Base-by-base conservation (phyloP, 2,113 vertebrate genomes). In the Tringa solitaria region DNA sequence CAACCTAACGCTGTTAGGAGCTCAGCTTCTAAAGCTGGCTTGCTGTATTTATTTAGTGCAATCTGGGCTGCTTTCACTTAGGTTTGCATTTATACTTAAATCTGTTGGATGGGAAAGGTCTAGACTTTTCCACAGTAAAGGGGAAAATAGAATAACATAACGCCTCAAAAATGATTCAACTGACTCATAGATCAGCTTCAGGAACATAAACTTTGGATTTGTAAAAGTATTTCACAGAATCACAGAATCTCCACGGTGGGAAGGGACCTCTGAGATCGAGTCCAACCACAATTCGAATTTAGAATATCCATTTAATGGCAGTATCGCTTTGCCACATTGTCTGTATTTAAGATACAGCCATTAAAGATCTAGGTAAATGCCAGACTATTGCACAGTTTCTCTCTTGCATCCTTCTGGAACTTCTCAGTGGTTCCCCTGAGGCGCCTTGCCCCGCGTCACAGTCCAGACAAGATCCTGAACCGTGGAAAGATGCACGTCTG, bases 401-500 rank as follows among this genome's bases (percentile, higher is more conserved):
- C 14, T 43, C 79, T 1, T 3, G 12, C 27, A n/a, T 6, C 53
- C 26, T n/a, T 30, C 21, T 14, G 28, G 15, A 69, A 41, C 6
- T 18, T 12, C 59, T 21, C 2, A 1, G 26, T 46, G 8, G 17
- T 3, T 72, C 26, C 43, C 27, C 65, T n/a, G 61, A 19, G 56
- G 59, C 63, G 14, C 8, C 72, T 8, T n/a, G 35, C 60, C 37
- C 14, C 0, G 23, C 1, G 0, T 0, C 33, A 37, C 53, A 43
- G 50, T 9, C 35, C 60, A 60, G 63, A 67, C 74, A 50, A 67
- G 65, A 68, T 0, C 18, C n/a, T 26, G 28, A 7, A 6, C 68
- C 5, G 41, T 7, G n/a, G 60, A 39, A 70, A 65, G 32, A 39
- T 17, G 45, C 61, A 0, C 10, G 61, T 30, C 57, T 32, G 22